phyloP scores from a whole-genome alignment of 2,797 vertebrate species.

The Hydrocynus forskahlii region DNA sequence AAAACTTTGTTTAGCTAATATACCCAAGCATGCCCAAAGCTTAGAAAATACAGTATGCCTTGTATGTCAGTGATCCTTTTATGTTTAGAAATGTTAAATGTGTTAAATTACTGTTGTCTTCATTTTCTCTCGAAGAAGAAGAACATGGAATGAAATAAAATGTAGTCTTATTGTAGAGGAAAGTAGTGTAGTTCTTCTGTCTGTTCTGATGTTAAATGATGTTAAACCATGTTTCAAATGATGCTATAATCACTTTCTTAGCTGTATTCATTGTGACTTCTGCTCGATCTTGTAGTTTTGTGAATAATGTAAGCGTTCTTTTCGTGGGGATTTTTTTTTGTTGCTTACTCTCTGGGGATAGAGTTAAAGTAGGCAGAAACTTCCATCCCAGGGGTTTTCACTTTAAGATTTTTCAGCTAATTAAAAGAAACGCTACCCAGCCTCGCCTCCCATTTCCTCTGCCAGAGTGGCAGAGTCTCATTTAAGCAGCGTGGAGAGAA shows the following conservation, averaged over 20 bases:
- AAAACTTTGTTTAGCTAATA: no score
- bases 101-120: background rate
- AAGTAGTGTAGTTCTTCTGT: background rate
- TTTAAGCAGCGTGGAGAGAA: conserved; percentile 29
- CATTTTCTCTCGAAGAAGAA: background rate
- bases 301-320: conserved; percentile 75
- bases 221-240: background rate
- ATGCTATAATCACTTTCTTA: background rate
- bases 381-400: conserved; percentile 67
- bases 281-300: conserved; percentile 61
- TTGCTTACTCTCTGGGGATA: conserved; percentile 64
- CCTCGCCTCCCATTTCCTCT: conserved; percentile 51
- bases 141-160: background rate
- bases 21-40: no score
- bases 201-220: background rate
- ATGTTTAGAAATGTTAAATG: background rate
- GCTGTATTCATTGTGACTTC: conserved; percentile 31
- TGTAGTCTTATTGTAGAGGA: background rate
- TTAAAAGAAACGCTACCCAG: conserved; percentile 70
- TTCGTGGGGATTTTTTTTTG: conserved; percentile 56
- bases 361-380: conserved; percentile 64
- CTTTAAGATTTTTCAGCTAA: conserved; percentile 68
- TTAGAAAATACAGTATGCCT: background rate
- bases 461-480: conserved; percentile 24
- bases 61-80: background rate